Evolutionary conservation across 2,797 vertebrate genomes (phyloP).

Genomic region (Sarcophilus harrisii): DNA sequence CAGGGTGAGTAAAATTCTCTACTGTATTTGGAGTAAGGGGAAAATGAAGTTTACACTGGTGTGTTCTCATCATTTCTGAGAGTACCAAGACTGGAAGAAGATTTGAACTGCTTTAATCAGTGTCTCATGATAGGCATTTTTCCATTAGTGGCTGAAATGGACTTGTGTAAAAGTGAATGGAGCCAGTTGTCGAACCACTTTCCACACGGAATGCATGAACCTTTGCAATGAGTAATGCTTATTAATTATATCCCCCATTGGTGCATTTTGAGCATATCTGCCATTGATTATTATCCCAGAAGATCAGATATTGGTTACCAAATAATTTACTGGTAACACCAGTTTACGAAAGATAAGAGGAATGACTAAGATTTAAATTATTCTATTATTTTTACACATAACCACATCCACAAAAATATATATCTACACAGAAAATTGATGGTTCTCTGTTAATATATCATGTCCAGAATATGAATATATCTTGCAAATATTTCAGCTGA

Average conservation of each 20-base stretch:
- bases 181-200: background rate
- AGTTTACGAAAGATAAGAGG: background rate
- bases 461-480: background rate
- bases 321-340: background rate
- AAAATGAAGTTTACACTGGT: background rate
- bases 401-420: background rate
- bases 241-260: conserved; percentile 64
- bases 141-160: background rate
- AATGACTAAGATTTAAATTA: background rate
- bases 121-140: background rate
- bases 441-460: background rate
- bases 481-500: background rate
- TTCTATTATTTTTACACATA: background rate
- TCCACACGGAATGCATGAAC: conserved; percentile 5
- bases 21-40: background rate
- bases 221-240: conserved; percentile 53
- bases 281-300: conserved; percentile 21
- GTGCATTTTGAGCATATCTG: conserved; percentile 47
- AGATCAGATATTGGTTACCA: conserved; percentile 41
- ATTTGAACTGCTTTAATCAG: background rate
- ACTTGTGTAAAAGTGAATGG: background rate
- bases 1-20: background rate
- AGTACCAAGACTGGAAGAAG: background rate
- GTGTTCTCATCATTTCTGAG: conserved; percentile 23
- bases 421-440: background rate